A percentile compares a stretch with the other conserved stretches of the same genome.
phyloP scores from a whole-genome alignment of 2,888 invertebrate genomes.

The Brassicogethes aeneus region DNA sequence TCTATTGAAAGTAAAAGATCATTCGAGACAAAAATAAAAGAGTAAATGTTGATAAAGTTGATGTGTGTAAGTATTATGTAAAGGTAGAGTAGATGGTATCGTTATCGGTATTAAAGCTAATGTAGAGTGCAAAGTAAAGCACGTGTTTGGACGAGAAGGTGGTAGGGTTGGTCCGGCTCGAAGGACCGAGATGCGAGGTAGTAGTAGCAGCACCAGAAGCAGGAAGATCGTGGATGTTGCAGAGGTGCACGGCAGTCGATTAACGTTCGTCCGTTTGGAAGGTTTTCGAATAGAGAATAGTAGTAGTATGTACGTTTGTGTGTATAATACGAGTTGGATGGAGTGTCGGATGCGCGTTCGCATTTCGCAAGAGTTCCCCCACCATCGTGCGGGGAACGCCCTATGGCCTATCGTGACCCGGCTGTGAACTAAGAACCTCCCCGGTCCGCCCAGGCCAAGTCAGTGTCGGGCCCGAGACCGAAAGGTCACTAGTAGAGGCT shows the following conservation, averaged over 20 bases:
- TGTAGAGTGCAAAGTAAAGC: too few species aligned
- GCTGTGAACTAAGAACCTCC: conserved; percentile 42
- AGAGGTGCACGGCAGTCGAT: neutral
- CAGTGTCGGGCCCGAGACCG: conserved; percentile 42
- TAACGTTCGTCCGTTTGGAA: neutral
- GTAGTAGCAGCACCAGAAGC: too few species aligned
- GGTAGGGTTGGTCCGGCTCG: too few species aligned
- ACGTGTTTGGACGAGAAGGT: too few species aligned
- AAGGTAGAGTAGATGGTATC: too few species aligned
- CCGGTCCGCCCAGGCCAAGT: conserved; percentile 43
- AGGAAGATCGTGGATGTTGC: neutral
- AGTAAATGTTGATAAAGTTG: too few species aligned
- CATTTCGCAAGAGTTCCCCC: conserved; percentile 16
- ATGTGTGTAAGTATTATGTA: too few species aligned
- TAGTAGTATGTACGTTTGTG: neutral
- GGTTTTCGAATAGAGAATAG: neutral
- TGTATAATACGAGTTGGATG: neutral
- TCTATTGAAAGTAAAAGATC: too few species aligned
- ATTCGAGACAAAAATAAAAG: too few species aligned
- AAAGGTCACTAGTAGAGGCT: conserved; percentile 45
- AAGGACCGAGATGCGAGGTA: too few species aligned
- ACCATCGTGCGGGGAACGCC: conserved; percentile 32
- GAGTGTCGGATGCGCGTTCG: neutral
- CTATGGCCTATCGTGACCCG: conserved; percentile 43
- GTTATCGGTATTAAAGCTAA: too few species aligned